phyloP scores from a whole-genome alignment of 2,113 vertebrate species.

The Otolemur garnettii region DNA sequence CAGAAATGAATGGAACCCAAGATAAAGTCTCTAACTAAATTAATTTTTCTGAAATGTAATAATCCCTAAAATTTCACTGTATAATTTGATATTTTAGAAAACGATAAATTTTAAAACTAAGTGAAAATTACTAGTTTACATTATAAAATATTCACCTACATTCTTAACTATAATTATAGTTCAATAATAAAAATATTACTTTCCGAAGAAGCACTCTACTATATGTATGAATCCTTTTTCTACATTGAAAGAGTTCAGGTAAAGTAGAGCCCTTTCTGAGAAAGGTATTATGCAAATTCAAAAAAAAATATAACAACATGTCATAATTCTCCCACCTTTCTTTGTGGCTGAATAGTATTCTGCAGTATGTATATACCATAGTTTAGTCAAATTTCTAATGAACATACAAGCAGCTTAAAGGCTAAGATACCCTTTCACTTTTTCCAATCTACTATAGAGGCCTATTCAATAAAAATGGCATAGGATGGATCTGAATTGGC shows the following conservation, averaged over 20 bases:
- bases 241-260: not conserved
- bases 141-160: not conserved
- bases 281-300: not conserved
- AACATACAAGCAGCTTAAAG: slow-evolving; percentile 8
- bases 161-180: not conserved
- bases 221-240: not conserved
- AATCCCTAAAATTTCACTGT: slow-evolving; percentile 23
- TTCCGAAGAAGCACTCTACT: not conserved
- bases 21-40: slow-evolving; percentile 24
- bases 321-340: not conserved
- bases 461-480: not conserved
- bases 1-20: not conserved
- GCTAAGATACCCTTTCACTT: not conserved
- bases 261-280: not conserved
- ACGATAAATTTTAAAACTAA: not conserved
- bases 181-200: slow-evolving; percentile 3
- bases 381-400: not conserved
- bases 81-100: not conserved
- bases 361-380: too few species aligned
- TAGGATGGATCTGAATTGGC: not conserved
- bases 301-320: not conserved
- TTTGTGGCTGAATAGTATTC: too few species aligned
- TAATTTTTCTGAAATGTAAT: not conserved
- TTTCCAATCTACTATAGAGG: not conserved
- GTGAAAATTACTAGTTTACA: not conserved